phyloP scores from a whole-genome alignment of 2,888 invertebrate genomes.

The Protonemura montana region DNA sequence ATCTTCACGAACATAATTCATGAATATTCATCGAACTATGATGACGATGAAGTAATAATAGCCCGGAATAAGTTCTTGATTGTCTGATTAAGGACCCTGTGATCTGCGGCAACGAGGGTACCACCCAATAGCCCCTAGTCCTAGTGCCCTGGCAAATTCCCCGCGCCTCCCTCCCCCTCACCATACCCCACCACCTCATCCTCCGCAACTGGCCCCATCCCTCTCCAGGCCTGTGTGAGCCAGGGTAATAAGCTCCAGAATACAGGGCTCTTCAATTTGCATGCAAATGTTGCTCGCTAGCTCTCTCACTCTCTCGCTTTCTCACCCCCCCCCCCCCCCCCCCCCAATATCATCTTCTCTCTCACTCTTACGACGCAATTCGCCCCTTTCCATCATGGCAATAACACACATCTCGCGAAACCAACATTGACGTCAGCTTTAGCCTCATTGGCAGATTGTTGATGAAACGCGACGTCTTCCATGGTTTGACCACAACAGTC shows the following conservation, averaged over 20 bases:
- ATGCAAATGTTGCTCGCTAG: slow-evolving; percentile 47
- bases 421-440: background rate
- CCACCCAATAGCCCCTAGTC: slow-evolving; percentile 20
- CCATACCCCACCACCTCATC: slow-evolving; percentile 27
- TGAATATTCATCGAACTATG: slow-evolving; percentile 23
- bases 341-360: slow-evolving; percentile 26
- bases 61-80: slow-evolving; percentile 27
- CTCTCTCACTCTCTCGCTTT: background rate
- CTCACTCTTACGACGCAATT: slow-evolving; percentile 1
- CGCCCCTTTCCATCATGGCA: too few species aligned
- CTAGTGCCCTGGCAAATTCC: background rate
- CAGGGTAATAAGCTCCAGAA: slow-evolving; percentile 49
- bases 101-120: slow-evolving; percentile 33
- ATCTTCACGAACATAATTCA: background rate
- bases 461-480: slow-evolving; percentile 27
- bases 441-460: slow-evolving; percentile 35
- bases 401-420: background rate
- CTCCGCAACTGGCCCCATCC: slow-evolving; percentile 15
- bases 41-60: slow-evolving; percentile 23
- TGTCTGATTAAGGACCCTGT: slow-evolving; percentile 31
- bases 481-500: slow-evolving; percentile 31
- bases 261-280: slow-evolving; percentile 50
- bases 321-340: background rate
- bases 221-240: slow-evolving; percentile 43
- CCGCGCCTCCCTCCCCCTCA: background rate